Percentiles rank a stretch among this genome's conserved stretches.
Evolutionary conservation across 1,140 invertebrate species (phyloP).

Genomic region (Pseudomyrmex cubaensis): DNA sequence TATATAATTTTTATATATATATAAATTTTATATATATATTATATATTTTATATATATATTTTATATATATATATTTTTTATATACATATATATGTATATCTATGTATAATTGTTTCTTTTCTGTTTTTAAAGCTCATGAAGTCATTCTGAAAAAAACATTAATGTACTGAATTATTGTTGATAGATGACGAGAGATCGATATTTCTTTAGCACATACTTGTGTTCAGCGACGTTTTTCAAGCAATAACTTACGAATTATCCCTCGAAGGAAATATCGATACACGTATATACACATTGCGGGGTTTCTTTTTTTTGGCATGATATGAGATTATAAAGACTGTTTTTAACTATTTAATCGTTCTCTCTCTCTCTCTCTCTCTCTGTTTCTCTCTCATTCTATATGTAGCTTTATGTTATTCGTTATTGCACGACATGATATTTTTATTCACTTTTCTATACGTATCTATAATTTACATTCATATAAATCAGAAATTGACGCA

Average conservation of each 20-base stretch:
- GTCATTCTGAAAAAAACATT: too few relatives aligned
- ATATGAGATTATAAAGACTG: constrained; percentile 48
- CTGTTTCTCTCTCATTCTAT: not conserved
- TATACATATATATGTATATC: not conserved
- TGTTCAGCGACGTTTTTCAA: constrained; percentile 10
- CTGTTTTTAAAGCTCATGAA: not conserved
- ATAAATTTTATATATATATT: too few relatives aligned
- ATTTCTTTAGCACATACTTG: not conserved
- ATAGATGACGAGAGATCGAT: not conserved
- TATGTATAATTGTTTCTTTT: not conserved
- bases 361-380: too few relatives aligned
- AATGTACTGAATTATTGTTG: too few relatives aligned
- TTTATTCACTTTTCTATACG: not conserved
- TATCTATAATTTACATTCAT: not conserved
- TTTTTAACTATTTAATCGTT: constrained; percentile 48
- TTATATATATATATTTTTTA: too few relatives aligned
- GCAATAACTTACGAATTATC: constrained; percentile 44
- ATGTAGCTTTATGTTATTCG: not conserved
- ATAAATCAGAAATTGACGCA: not conserved
- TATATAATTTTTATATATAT: too few relatives aligned
- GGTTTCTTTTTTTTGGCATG: constrained; percentile 73
- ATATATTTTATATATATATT: too few relatives aligned
- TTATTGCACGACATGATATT: constrained; percentile 38
- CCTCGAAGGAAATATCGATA: constrained; percentile 69
- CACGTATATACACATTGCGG: constrained; percentile 42